phyloP scores from a whole-genome alignment of 2,113 vertebrate species.

The Steatornis caripensis region DNA sequence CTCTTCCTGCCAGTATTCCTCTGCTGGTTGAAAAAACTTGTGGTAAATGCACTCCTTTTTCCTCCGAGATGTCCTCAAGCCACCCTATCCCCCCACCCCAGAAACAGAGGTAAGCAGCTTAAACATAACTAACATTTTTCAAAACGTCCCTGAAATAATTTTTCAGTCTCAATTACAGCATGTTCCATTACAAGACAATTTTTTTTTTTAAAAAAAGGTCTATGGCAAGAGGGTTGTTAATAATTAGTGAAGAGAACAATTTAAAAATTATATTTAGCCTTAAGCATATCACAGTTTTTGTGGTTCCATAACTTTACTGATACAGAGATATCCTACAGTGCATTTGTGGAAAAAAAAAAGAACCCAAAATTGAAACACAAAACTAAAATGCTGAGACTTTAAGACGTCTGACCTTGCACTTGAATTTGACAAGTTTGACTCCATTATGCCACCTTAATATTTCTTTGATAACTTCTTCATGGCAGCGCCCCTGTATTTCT shows the following conservation, averaged over 20 bases:
- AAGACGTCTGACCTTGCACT: not conserved
- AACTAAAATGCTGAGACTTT: not conserved
- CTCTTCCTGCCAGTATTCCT: not conserved
- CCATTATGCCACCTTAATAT: not conserved
- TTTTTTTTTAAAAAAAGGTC: not conserved
- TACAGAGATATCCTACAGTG: not conserved
- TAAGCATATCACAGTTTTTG: not conserved
- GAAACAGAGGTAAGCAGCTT: not conserved
- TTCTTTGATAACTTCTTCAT: not conserved
- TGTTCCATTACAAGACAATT: not conserved
- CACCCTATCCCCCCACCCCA: not conserved
- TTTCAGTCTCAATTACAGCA: not conserved
- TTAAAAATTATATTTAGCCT: not conserved
- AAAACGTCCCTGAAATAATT: not conserved
- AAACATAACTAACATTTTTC: not conserved
- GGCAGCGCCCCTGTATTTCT: not conserved
- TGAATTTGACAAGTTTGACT: not conserved
- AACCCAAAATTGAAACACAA: not conserved
- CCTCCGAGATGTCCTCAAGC: not conserved
- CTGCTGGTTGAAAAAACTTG: not conserved
- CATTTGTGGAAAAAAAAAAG: not conserved
- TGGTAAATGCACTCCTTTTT: not conserved
- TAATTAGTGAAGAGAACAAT: not conserved
- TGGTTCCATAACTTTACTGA: not conserved
- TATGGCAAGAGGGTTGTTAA: not conserved